phyloP scores from a whole-genome alignment of 2,113 vertebrate genomes.

The Hippocampus mohnikei region DNA sequence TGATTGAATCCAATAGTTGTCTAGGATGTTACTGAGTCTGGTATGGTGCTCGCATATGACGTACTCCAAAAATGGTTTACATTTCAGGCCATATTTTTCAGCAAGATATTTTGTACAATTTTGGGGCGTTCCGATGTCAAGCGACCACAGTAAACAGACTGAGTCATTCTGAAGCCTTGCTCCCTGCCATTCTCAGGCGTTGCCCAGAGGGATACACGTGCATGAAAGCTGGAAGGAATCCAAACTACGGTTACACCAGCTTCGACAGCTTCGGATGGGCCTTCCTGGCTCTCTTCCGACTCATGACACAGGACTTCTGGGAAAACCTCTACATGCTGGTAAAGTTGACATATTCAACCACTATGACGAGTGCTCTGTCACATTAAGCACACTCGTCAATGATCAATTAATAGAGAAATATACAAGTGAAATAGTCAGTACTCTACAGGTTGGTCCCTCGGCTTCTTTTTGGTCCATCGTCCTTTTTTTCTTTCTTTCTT shows the following conservation, averaged over 20 bases:
- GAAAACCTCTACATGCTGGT: constrained; percentile 97
- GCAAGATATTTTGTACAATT: neutral
- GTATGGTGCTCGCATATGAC: no score
- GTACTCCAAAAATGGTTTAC: neutral
- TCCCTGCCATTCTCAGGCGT: constrained; percentile 70
- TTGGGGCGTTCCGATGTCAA: neutral
- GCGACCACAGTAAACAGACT: constrained; percentile 19
- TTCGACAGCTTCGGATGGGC: constrained; percentile 99
- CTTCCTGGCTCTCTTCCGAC: constrained; percentile 94
- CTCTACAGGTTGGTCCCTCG: no score
- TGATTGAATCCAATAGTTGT: no score
- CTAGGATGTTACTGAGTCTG: no score
- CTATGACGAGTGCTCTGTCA: neutral
- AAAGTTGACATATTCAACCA: constrained; percentile 46
- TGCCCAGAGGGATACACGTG: constrained; percentile 95
- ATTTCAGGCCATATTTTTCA: neutral
- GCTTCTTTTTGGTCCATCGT: no score
- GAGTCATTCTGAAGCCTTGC: constrained; percentile 32
- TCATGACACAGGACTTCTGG: constrained; percentile 99
- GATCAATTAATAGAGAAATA: neutral
- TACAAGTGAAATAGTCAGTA: neutral
- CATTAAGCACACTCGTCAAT: neutral
- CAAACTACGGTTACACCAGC: constrained; percentile 98
- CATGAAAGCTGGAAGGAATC: constrained; percentile 97
- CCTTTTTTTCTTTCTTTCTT: no score